Evolutionary conservation across 2,797 vertebrate genomes (phyloP).

Genomic region (Channa striata): DNA sequence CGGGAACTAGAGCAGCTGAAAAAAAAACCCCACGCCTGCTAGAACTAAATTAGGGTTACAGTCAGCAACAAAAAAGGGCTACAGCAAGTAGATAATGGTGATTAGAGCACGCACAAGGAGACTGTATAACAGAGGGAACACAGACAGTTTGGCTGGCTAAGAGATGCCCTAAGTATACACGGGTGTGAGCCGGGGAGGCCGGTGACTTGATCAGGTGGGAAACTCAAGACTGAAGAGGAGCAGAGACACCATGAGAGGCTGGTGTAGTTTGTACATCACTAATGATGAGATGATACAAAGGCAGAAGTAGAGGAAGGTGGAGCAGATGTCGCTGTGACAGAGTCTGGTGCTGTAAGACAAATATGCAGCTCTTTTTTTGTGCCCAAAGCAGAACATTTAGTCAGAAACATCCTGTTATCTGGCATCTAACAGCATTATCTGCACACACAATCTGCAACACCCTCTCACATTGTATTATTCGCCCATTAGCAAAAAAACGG

Average conservation of each 20-base stretch:
- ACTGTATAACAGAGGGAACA: not conserved
- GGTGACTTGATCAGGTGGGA: conserved; percentile 14
- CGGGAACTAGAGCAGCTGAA: conserved; percentile 1
- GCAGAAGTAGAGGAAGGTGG: conserved; percentile 33
- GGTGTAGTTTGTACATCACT: not conserved
- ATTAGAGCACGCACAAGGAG: not conserved
- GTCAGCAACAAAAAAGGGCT: conserved; percentile 3
- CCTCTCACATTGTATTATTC: conserved; percentile 59
- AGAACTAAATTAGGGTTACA: conserved; percentile 16
- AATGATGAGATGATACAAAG: conserved; percentile 44
- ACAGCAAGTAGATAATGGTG: conserved; percentile 5
- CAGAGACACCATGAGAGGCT: conserved; percentile 17
- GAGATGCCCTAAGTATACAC: not conserved
- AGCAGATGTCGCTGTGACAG: conserved; percentile 48
- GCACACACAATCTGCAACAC: conserved; percentile 67
- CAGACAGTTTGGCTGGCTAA: not conserved
- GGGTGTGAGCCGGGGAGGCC: conserved; percentile 1
- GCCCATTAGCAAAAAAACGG: conserved; percentile 63
- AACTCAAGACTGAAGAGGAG: conserved; percentile 38
- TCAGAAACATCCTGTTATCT: conserved; percentile 73
- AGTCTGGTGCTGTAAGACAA: conserved; percentile 37
- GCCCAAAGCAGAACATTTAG: conserved; percentile 69
- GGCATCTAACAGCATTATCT: conserved; percentile 78
- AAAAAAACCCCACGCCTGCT: conserved; percentile 5
- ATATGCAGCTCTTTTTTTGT: conserved; percentile 36